Conservation (phyloP, 2,797 vertebrate genomes). For the Monodelphis domestica region DNA sequence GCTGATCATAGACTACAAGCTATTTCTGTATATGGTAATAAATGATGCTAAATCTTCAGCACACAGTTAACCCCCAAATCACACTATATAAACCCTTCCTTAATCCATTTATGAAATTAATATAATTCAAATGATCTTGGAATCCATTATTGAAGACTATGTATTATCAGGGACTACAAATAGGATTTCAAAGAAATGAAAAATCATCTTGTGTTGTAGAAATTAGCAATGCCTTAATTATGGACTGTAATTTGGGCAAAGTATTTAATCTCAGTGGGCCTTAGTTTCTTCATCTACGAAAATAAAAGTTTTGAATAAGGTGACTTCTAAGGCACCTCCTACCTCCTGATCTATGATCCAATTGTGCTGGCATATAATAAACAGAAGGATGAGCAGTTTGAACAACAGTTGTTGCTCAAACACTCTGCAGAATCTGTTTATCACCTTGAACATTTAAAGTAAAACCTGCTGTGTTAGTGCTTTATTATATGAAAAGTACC, state of each 20-base stretch:
- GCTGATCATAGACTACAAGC: not conserved
- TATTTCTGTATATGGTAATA: not conserved
- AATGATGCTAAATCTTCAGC: not conserved
- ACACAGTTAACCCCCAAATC: not conserved
- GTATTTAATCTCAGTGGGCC: not conserved
- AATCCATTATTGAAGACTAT: not conserved
- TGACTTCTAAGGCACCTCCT: constrained; percentile 19
- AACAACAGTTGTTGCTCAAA: not conserved
- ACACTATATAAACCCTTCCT: not conserved
- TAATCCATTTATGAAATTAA: not conserved
- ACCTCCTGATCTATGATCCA: not conserved
- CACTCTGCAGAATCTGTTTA: constrained; percentile 7
- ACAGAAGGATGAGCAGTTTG: not conserved
- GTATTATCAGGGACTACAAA: not conserved
- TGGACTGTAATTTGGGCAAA: not conserved
- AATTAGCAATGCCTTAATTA: not conserved
- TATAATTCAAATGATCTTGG: not conserved
- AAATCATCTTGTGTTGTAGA: not conserved
- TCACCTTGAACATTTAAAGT: not conserved
- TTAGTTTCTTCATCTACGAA: constrained; percentile 29
- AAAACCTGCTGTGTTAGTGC: constrained; percentile 1
- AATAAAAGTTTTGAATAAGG: not conserved
- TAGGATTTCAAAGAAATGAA: not conserved
- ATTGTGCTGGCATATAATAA: not conserved
- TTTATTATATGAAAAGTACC: not conserved